These are phyloP conservation scores for Brachyistius frenatus DNA, from an alignment of 2,113 vertebrate genomes.

Conservation along the genomic window DNA sequence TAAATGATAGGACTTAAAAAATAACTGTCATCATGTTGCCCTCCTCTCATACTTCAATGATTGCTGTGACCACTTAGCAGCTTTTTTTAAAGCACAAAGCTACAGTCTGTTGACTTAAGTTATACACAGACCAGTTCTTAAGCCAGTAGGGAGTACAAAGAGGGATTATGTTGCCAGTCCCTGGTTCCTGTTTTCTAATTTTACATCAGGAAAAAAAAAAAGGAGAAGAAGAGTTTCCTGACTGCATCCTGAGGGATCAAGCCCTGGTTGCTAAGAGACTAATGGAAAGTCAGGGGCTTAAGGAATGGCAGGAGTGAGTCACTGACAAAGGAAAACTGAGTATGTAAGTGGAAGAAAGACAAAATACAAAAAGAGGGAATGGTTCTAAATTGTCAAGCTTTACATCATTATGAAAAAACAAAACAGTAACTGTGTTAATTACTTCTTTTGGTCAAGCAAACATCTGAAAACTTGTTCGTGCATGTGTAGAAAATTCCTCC, in stretches of 20 bases:
- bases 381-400: background rate
- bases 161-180: slow-evolving; percentile 22
- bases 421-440: slow-evolving; percentile 1
- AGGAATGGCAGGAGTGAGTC: slow-evolving; percentile 69
- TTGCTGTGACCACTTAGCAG: background rate
- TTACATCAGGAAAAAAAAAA: slow-evolving; percentile 52
- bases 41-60: background rate
- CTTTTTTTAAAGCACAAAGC: no score
- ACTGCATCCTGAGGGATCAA: slow-evolving; percentile 56
- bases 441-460: background rate
- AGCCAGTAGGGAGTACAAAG: slow-evolving; percentile 21
- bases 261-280: slow-evolving; percentile 71
- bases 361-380: slow-evolving; percentile 33
- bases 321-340: slow-evolving; percentile 37
- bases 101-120: background rate
- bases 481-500: background rate
- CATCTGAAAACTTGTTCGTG: background rate
- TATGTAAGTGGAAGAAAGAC: background rate
- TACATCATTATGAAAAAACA: background rate
- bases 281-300: slow-evolving; percentile 65
- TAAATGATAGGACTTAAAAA: background rate
- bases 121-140: background rate
- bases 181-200: slow-evolving; percentile 70
- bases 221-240: slow-evolving; percentile 57
- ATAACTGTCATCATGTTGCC: background rate